These are phyloP conservation scores for Pogonocherus hispidulus DNA, from an alignment of 2,888 invertebrate genomes.

Conservation along the genomic window DNA sequence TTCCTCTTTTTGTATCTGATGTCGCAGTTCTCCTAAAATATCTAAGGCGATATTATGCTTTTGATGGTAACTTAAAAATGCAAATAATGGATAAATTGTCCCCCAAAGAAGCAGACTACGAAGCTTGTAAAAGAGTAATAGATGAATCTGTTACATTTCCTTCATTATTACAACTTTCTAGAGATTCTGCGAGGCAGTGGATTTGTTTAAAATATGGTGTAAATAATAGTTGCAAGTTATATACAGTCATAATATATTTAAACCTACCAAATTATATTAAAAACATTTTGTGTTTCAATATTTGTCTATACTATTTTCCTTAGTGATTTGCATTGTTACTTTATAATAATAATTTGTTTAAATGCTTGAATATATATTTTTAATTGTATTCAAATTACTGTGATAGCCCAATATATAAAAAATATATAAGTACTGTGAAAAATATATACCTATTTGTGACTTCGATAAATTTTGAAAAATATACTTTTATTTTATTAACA, in stretches of 20 bases:
- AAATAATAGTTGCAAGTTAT: constrained; percentile 17
- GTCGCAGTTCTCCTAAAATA: neutral
- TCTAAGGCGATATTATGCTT: neutral
- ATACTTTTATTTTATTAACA: too few species aligned
- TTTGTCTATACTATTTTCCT: constrained; percentile 2
- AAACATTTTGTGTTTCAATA: constrained; percentile 3
- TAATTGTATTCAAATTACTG: neutral
- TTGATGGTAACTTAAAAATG: neutral
- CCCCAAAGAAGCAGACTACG: neutral
- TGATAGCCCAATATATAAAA: too few species aligned
- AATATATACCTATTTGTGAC: too few species aligned
- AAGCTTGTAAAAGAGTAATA: neutral
- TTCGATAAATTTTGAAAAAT: too few species aligned
- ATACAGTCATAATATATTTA: constrained; percentile 8
- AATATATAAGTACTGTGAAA: too few species aligned
- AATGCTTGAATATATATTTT: neutral
- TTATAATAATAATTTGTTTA: neutral
- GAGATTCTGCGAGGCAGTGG: constrained; percentile 1
- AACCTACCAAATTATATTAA: neutral
- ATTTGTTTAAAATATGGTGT: constrained; percentile 2
- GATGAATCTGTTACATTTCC: neutral
- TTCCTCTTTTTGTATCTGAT: neutral
- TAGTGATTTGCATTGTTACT: neutral
- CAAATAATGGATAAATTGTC: neutral
- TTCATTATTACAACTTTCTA: constrained; percentile 6